Percentiles rank a stretch among this genome's conserved stretches.
These are phyloP conservation scores for Sinentomon sp. DNA, from an alignment of 2,888 invertebrate species.

Conservation along the genomic window DNA sequence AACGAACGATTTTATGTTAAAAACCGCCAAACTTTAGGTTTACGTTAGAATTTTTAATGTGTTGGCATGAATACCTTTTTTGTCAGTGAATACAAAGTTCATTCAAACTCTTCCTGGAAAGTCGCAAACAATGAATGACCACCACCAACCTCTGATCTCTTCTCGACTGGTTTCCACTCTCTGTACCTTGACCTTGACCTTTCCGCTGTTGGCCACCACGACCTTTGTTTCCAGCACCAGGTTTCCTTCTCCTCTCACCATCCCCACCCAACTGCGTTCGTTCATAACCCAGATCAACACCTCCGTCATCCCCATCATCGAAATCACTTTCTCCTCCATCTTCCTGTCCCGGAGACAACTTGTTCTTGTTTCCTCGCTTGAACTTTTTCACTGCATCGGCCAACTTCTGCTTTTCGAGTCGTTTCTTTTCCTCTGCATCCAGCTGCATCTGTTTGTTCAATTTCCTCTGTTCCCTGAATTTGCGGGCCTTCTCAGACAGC, in stretches of 20 bases:
- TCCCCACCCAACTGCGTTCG: not conserved
- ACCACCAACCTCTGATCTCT: no score
- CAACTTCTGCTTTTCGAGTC: conserved; percentile 71
- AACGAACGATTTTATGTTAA: no score
- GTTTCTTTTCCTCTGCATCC: conserved; percentile 54
- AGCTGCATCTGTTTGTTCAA: conserved; percentile 68
- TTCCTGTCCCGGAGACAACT: not conserved
- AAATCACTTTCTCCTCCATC: conserved; percentile 1
- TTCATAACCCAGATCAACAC: conserved; percentile 4
- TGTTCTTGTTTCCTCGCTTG: conserved; percentile 49
- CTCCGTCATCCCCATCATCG: conserved; percentile 2
- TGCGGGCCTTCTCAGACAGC: conserved; percentile 63
- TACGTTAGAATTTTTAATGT: no score
- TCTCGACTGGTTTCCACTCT: conserved; percentile 8
- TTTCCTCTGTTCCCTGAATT: conserved; percentile 68
- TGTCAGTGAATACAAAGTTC: no score
- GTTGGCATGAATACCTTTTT: no score
- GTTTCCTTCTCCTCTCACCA: conserved; percentile 1
- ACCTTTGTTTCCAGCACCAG: conserved; percentile 6
- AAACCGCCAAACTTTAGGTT: no score
- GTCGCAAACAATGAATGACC: no score
- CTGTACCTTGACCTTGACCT: conserved; percentile 4
- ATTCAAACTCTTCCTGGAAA: no score
- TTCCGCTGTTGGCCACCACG: conserved; percentile 1
- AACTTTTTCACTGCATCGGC: conserved; percentile 78